phyloP scores from a whole-genome alignment of 2,888 invertebrate species.

The Erebia aethiops region DNA sequence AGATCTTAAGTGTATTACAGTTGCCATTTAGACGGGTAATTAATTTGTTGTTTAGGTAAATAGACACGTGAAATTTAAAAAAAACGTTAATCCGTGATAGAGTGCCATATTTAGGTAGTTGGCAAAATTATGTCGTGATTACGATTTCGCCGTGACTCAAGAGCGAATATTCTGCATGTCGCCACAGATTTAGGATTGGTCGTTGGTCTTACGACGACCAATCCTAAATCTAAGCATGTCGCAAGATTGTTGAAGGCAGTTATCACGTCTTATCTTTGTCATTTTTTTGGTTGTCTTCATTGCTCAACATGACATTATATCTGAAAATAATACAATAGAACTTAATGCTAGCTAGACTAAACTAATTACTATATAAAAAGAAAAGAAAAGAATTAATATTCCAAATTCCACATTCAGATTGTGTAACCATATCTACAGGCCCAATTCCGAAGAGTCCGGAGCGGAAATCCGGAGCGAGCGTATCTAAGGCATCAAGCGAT shows the following conservation, averaged over 20 bases:
- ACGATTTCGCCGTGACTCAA: not conserved
- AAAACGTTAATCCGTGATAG: constrained; percentile 60
- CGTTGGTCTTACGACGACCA: too few species aligned
- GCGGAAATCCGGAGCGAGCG: not conserved
- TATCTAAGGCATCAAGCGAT: too few species aligned
- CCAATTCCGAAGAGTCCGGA: not conserved
- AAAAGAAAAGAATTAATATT: too few species aligned
- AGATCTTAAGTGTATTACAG: constrained; percentile 43
- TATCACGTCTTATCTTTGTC: constrained; percentile 1
- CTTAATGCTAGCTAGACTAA: too few species aligned
- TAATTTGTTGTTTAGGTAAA: constrained; percentile 39
- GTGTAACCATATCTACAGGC: too few species aligned
- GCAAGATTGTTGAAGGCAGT: not conserved
- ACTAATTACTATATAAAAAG: too few species aligned
- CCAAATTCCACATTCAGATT: too few species aligned
- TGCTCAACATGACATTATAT: constrained; percentile 35
- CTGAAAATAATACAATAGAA: too few species aligned
- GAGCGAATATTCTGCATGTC: not conserved
- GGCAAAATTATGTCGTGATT: constrained; percentile 28
- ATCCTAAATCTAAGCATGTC: too few species aligned
- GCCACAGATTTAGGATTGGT: too few species aligned
- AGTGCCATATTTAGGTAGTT: constrained; percentile 64
- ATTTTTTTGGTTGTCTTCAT: constrained; percentile 25
- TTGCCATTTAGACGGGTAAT: constrained; percentile 66
- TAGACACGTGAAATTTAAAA: constrained; percentile 34